Base-by-base conservation (phyloP, 1,140 invertebrate genomes). In the Leptinotarsa lineolata region DNA sequence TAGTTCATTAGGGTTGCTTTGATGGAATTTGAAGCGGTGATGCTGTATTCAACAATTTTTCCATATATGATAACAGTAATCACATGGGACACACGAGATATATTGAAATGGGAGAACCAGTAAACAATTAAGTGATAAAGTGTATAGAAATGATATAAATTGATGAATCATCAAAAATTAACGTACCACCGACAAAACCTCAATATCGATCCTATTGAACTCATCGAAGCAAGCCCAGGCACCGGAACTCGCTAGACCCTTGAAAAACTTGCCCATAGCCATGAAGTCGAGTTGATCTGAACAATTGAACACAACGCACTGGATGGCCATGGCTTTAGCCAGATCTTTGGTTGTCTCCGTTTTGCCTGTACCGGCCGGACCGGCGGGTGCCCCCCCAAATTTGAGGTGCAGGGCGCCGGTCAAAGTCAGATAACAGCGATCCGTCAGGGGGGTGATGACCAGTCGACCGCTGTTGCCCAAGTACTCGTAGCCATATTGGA, bases 401-500 rank as follows among this genome's bases (percentile, higher is more conserved):
- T 92, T 90, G 39, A 92, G 83, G 83, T 92, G 90, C 22, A 91
- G 85, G 12, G 91, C 91, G 11, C 90, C 89, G 59, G 91, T 91
- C 16, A 92, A 83, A 3, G 91, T 92, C 44, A 91, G 85, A 82
- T 92, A 92, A 81, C 90, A 92, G 48, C 92, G 86, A 86, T 97
- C 95, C 0, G 95, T 97, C 45, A 97, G 83, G 1, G 94, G 93
- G 3, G 94, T 96, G 77, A 95, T 95, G 0, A 96, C 95, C 21
- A 98, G 87, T 65, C 95, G 89, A 6, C 92, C 91, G 13, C 92
- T 92, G 81, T 97, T 97, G 2, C 96, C 95, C 21, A 98, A 86
- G 84, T 98, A 99, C 83, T 99, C 97, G 82, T 98, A 98, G 18
- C 96, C 95, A 83, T 98, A 98, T 18, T 89, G 88, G 74, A 98